A percentile compares a stretch with the other conserved stretches of the same genome.
Evolutionary conservation across 2,113 vertebrate genomes (phyloP).

Genomic region (Malaclemys terrapin): DNA sequence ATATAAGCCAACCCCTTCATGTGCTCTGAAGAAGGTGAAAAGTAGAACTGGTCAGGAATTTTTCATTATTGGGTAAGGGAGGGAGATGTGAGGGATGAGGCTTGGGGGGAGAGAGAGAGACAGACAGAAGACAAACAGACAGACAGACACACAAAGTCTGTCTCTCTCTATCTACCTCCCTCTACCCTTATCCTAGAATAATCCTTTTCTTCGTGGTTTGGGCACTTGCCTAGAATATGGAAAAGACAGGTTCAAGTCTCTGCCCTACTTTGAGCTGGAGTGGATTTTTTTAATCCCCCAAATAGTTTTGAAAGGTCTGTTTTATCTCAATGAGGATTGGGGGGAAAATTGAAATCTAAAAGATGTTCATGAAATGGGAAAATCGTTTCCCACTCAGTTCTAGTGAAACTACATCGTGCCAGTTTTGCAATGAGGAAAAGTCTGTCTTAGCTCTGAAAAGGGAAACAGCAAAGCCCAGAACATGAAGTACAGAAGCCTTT

Average conservation of each 20-base stretch:
- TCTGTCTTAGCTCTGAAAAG: neutral
- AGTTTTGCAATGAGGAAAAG: neutral
- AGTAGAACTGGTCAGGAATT: no score
- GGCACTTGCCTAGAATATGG: neutral
- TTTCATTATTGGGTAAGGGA: no score
- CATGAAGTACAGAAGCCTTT: neutral
- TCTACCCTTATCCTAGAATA: neutral
- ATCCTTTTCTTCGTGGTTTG: neutral
- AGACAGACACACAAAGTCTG: no score
- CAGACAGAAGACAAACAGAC: no score
- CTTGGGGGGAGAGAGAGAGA: no score
- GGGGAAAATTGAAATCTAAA: neutral
- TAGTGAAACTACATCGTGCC: neutral
- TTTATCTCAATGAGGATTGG: neutral
- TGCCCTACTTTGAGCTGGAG: neutral
- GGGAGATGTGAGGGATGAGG: no score
- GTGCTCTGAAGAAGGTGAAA: no score
- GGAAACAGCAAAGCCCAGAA: neutral
- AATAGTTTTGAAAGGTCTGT: neutral
- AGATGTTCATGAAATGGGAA: neutral
- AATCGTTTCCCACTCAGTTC: neutral
- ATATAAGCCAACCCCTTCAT: no score
- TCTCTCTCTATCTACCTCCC: neutral
- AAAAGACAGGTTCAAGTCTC: neutral
- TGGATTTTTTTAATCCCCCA: neutral